These are phyloP conservation scores for Trididemnum nubilum DNA, from an alignment of 23 tunicate species.

Conservation along the genomic window DNA sequence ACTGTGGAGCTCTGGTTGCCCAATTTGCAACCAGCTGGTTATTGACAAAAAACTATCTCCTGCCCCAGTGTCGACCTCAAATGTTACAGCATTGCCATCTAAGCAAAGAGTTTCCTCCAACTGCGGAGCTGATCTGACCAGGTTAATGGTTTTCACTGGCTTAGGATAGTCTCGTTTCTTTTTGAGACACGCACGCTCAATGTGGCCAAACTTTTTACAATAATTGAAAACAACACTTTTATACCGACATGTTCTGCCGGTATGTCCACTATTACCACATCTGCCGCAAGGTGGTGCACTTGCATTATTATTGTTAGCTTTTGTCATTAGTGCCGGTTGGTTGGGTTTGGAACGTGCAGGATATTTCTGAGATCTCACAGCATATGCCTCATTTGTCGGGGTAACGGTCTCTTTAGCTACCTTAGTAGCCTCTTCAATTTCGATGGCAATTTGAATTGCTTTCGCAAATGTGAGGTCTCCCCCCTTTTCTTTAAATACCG, in stretches of 20 bases:
- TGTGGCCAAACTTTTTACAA: constrained; percentile 26
- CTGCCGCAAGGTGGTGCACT: neutral
- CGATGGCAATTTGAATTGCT: constrained; percentile 5
- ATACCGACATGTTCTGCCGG: neutral
- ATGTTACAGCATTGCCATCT: constrained; percentile 4
- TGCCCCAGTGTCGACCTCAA: constrained; percentile 21
- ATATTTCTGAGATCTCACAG: neutral
- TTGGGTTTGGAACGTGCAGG: neutral
- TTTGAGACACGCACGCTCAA: constrained; percentile 16
- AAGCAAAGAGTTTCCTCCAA: neutral
- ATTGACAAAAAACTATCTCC: constrained; percentile 10
- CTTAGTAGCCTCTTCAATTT: constrained; percentile 5
- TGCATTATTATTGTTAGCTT: neutral
- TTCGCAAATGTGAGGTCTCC: constrained; percentile 3
- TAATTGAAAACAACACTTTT: neutral
- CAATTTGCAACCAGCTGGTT: constrained; percentile 7
- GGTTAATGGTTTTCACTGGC: constrained; percentile 2
- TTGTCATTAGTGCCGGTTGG: neutral
- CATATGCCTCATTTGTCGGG: neutral
- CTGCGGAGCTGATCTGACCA: neutral
- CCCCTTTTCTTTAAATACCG: too few relatives aligned
- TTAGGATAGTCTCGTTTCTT: neutral
- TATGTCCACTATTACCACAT: constrained; percentile 8
- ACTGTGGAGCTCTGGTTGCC: constrained; percentile 3
- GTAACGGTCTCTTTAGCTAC: constrained; percentile 7